phyloP scores from a whole-genome alignment of 2,888 invertebrate species.

The Dioctria rufipes region DNA sequence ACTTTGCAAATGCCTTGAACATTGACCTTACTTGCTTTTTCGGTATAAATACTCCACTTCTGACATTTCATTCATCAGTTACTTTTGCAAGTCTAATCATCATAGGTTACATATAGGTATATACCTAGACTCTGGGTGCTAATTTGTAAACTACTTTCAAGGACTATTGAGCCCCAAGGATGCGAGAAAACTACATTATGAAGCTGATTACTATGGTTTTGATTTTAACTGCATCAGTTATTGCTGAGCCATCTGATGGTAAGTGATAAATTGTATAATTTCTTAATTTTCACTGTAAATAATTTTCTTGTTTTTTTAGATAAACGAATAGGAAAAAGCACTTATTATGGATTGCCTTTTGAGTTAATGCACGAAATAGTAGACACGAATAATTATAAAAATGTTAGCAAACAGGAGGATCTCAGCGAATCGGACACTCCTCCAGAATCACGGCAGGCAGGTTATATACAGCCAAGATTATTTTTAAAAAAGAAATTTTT shows the following conservation, averaged over 20 bases:
- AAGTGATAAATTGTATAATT: not conserved
- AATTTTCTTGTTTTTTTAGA: not conserved
- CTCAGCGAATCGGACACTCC: not conserved
- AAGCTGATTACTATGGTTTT: not conserved
- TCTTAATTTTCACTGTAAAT: no score
- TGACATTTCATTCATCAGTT: conserved; percentile 14
- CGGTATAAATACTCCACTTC: conserved; percentile 24
- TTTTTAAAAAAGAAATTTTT: conserved; percentile 37
- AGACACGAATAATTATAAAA: not conserved
- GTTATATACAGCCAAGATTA: conserved; percentile 16
- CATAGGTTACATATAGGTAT: not conserved
- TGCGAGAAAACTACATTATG: not conserved
- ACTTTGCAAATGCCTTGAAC: not conserved
- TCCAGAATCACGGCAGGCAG: not conserved
- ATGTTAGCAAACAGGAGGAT: not conserved
- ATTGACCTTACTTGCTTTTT: conserved; percentile 18
- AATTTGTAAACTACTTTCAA: no score
- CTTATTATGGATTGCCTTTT: not conserved
- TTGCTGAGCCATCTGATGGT: not conserved
- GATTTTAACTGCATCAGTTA: not conserved
- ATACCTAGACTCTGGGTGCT: no score
- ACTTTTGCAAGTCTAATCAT: not conserved
- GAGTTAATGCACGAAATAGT: not conserved
- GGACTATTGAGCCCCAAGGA: no score
- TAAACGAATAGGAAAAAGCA: not conserved